Evolutionary conservation across 92 coral and sea anemone species (phyloP), one percentile per base, ranked within the genome.

Genomic region (Zoanthus solanderi): DNA sequence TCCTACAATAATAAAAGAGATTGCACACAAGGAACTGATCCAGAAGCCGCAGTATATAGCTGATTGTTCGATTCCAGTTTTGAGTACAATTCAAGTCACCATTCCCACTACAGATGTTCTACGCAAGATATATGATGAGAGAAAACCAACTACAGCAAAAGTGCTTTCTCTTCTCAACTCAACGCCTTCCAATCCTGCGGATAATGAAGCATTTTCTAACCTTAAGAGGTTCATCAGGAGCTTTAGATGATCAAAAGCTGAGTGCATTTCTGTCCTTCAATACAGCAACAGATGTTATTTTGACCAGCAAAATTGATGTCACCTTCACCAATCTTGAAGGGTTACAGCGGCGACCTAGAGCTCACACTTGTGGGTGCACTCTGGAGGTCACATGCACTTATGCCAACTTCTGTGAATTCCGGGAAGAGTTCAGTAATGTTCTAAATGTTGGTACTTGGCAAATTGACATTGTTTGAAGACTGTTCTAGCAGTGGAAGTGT

Each of bases 21-120:
- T 84, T 9, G 88, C 88, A 75, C 88, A 84, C 69, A 84, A 84
- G 69, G 88, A 84, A 50, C 63, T 84, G 47, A 84, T 84, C 65
- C 88, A 84, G 69, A 84, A 84, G 78, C 88, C 88, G 16, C 88
- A 84, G 71, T 84, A 71, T 69, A 58, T 84, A 18, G 57, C 78
- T 67, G 79, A 84, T 46, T 84, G 88, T 48, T 84, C 79, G 88
- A 37, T 31, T 28, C 88, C 82, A 53, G 78, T 84, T 53, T 44
- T 84, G 23, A 52, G 69, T 75, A 48, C 0, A 75, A 48, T 75
- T 48, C 79, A 75, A 75, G 61, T 50, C 65, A 31, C 23, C 56
- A 30, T 84, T 47, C 88, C 88, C 29, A 63, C 65, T 56, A 5
- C 71, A 71, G 60, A 46, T 52, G 48, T 63, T 50, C 48, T 84